Evolutionary conservation across 92 coral and sea anemone genomes (phyloP).

Genomic region (Ricordea florida): DNA sequence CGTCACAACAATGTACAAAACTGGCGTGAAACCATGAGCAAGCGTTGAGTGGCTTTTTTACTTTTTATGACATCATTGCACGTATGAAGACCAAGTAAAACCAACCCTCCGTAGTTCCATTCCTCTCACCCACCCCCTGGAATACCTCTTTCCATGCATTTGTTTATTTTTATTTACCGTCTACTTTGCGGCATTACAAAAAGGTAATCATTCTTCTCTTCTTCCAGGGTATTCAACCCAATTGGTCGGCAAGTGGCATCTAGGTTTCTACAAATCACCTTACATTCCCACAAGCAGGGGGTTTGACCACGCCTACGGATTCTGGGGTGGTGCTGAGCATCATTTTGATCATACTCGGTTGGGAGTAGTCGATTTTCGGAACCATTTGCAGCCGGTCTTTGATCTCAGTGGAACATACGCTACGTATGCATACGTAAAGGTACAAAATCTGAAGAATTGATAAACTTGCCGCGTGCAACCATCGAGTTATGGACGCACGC

Average conservation of each 20-base stretch:
- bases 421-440: constrained; percentile 46
- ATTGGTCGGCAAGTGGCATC: constrained; percentile 93
- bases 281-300: constrained; percentile 82
- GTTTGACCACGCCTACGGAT: constrained; percentile 80
- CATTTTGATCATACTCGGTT: constrained; percentile 57
- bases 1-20: no score
- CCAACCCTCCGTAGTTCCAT: no score
- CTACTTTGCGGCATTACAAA: no score
- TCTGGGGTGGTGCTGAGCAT: constrained; percentile 75
- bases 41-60: no score
- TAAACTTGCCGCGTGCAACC: neutral
- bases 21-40: no score
- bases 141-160: no score
- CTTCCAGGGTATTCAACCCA: constrained; percentile 73
- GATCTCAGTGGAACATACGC: constrained; percentile 63
- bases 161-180: no score
- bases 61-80: no score
- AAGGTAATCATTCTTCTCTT: neutral
- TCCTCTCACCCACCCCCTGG: no score
- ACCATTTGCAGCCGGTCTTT: constrained; percentile 27
- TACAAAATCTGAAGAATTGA: neutral
- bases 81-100: no score
- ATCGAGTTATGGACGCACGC: neutral
- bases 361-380: constrained; percentile 61
- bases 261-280: constrained; percentile 75